Percentiles rank a stretch among this genome's conserved stretches.
phyloP scores from a whole-genome alignment of 2,113 vertebrate species.

The Myiagra hebetior region DNA sequence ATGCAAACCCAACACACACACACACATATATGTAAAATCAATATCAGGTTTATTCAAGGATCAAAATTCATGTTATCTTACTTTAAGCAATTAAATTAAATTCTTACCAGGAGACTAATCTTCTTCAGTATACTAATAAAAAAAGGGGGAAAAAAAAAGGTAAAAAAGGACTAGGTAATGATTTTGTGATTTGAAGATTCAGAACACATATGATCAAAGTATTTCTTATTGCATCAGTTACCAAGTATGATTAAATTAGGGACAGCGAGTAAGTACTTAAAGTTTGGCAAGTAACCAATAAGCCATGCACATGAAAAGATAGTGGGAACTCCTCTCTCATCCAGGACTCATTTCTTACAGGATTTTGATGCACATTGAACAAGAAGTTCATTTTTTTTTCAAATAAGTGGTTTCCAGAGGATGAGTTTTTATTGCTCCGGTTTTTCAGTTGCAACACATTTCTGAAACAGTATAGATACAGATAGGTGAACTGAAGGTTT shows the following conservation, averaged over 20 bases:
- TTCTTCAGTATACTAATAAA: background rate
- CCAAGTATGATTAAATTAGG: background rate
- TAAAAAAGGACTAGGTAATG: accelerated
- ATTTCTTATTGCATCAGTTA: background rate
- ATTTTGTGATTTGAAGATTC: background rate
- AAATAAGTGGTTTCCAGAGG: background rate
- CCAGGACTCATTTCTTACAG: background rate
- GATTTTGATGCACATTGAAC: background rate
- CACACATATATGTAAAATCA: background rate
- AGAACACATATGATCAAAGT: background rate
- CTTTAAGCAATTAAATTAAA: background rate
- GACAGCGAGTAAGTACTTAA: background rate
- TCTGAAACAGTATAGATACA: background rate
- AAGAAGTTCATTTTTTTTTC: background rate
- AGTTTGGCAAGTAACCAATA: background rate
- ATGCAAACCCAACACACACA: background rate
- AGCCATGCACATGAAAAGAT: background rate
- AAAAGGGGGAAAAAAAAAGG: background rate
- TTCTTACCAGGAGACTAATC: background rate
- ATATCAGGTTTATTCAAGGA: background rate
- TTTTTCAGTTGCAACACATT: background rate
- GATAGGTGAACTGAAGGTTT: background rate
- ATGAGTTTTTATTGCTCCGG: background rate
- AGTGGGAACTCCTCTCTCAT: background rate
- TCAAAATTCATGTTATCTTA: background rate